Base-by-base conservation (phyloP, 2,888 invertebrate species). In the Polymixis flavicincta region DNA sequence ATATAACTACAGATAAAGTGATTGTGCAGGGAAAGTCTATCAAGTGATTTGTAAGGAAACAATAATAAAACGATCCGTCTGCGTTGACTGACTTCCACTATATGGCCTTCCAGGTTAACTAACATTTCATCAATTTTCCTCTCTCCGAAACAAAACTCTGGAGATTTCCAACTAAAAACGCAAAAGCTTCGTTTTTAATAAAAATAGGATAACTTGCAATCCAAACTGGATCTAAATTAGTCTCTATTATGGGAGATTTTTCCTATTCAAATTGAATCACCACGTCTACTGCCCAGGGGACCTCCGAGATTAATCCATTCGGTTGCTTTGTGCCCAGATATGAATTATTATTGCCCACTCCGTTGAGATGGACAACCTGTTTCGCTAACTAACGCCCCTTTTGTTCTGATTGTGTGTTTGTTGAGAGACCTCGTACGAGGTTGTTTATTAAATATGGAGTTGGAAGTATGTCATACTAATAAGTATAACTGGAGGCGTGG, bases 221-320 rank as follows among this genome's bases (percentile, higher is more conserved):
- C 65, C 57, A 48, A 85, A 84, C 83, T 83, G 80, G 74, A 77
- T 79, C 81, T 86, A 82, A 89, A 90, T 86, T 80, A 87, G 79
- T 78, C 61, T 84, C 86, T 78, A 80, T 86, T 90, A 89, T 86
- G 69, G 67, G 63, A 61, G 67, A n/a, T 92, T 92, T 93, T 92
- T 90, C 84, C 88, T 84, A 91, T 92, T 91, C 88, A 90, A 93
- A 92, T 93, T 92, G 90, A 92, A 92, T 92, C 89, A 71, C 88
- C 85, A 83, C 87, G 89, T 86, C 89, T 85, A 76, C 63, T 71
- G 85, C 84, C 85, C 89, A 81, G 82, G 91, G 92, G 89, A 88
- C 57, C 72, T 74, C 32, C 37, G 75, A 86, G 89, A 90, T 92
- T 91, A 92, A 92, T 90, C 89, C 85, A 75, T 85, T 72, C 79